Conservation (phyloP, 1,140 invertebrate genomes). For the Chelonus insularis region DNA sequence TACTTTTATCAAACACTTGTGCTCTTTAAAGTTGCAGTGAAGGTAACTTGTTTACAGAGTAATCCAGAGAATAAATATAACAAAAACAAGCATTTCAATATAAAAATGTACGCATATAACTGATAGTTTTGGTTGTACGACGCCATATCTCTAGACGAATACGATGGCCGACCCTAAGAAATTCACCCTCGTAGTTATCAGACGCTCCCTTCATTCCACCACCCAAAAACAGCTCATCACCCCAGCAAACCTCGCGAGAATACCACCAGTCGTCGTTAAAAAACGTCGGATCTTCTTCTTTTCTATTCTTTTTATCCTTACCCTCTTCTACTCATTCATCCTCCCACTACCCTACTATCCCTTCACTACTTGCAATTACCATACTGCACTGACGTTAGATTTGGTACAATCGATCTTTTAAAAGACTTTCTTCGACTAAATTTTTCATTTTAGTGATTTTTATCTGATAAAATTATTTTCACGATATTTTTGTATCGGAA, state of each 20-base stretch:
- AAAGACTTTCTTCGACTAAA: background rate
- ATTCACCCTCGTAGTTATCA: constrained; percentile 54
- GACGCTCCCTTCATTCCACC: constrained; percentile 27
- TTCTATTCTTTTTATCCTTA: constrained; percentile 6
- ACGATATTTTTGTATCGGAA: no score
- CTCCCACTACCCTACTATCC: background rate
- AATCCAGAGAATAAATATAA: no score
- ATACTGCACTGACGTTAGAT: constrained; percentile 32
- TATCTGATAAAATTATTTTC: background rate
- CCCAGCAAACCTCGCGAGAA: constrained; percentile 48
- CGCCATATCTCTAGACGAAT: constrained; percentile 55
- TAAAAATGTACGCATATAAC: constrained; percentile 10
- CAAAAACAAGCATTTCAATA: constrained; percentile 8
- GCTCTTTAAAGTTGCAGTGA: no score
- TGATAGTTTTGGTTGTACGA: constrained; percentile 29
- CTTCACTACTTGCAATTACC: constrained; percentile 36
- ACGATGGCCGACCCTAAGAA: constrained; percentile 57
- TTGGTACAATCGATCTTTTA: constrained; percentile 31
- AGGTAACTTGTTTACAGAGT: no score
- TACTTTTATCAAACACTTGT: no score
- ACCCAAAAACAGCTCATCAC: constrained; percentile 24
- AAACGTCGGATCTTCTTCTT: constrained; percentile 27
- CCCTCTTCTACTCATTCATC: constrained; percentile 5
- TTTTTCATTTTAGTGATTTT: background rate
- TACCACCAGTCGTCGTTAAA: constrained; percentile 36